Percentiles rank a stretch among this genome's conserved stretches.
Conservation (phyloP, 2,113 vertebrate species). For the Hylia prasina region DNA sequence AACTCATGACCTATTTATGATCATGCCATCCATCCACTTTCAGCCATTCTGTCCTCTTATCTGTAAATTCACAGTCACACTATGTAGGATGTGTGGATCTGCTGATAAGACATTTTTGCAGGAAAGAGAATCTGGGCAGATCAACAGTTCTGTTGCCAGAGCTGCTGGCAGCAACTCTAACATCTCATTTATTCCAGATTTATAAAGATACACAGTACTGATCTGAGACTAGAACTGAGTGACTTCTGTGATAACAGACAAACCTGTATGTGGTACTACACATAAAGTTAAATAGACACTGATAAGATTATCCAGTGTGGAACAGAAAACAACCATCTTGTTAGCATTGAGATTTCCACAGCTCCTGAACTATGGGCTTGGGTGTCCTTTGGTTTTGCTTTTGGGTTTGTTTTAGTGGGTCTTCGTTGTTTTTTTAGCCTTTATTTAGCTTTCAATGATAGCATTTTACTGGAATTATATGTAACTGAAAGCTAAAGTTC, state of each 20-base stretch:
- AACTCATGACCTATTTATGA: constrained; percentile 14
- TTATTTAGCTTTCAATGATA: neutral
- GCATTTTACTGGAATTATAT: neutral
- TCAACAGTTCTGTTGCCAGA: constrained; percentile 45
- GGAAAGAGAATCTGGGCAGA: constrained; percentile 24
- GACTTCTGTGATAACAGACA: neutral
- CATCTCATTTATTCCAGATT: constrained; percentile 60
- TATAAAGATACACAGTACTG: constrained; percentile 52
- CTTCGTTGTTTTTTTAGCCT: neutral
- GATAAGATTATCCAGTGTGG: neutral
- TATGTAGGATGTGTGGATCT: constrained; percentile 40
- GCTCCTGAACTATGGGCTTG: neutral
- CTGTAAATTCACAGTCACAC: constrained; percentile 19
- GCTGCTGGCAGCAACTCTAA: constrained; percentile 56
- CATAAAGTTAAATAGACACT: neutral
- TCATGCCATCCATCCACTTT: constrained; percentile 27
- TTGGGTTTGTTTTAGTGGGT: neutral
- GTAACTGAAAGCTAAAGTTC: neutral
- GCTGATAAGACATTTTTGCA: constrained; percentile 50
- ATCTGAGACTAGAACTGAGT: neutral
- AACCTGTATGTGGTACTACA: neutral
- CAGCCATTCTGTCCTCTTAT: constrained; percentile 40
- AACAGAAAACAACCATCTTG: neutral
- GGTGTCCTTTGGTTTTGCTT: neutral
- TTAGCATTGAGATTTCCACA: neutral